Evolutionary conservation across 2,113 vertebrate genomes (phyloP).

Genomic region (Megaceryle maxima): DNA sequence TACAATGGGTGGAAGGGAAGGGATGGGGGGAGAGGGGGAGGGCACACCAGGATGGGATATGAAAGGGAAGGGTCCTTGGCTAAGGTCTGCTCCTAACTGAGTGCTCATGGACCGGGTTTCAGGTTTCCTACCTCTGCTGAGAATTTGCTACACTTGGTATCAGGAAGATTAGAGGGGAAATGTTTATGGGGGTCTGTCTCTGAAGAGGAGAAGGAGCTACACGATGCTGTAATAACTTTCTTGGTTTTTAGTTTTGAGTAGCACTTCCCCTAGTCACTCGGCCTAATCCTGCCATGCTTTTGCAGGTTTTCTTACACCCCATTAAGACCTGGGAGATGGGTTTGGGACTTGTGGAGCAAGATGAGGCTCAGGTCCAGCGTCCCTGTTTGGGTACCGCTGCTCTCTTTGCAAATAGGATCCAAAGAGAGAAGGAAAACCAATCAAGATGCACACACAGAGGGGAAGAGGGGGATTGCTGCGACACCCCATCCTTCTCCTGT

Average conservation of each 20-base stretch:
- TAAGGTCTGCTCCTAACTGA: constrained; percentile 41
- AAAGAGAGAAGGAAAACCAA: neutral
- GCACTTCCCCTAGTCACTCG: neutral
- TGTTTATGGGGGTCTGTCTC: neutral
- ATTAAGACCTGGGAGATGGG: neutral
- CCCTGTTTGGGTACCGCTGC: neutral
- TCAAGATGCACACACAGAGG: neutral
- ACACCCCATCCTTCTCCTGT: neutral
- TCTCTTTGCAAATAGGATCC: neutral
- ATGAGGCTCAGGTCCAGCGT: neutral
- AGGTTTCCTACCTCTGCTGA: constrained; percentile 48
- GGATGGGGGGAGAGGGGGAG: neutral
- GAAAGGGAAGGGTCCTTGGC: constrained; percentile 29
- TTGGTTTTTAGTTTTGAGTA: neutral
- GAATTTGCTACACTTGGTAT: constrained; percentile 28
- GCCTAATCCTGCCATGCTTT: neutral
- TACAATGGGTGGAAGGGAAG: constrained; percentile 40
- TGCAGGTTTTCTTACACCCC: neutral
- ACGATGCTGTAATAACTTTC: rapidly evolving
- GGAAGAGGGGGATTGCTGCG: neutral
- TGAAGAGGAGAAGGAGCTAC: neutral
- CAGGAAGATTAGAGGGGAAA: neutral
- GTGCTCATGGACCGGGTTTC: constrained; percentile 19
- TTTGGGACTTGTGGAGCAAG: neutral
- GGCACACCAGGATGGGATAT: neutral